Conservation (phyloP, 1,140 invertebrate genomes). For the Drosophila santomea region DNA sequence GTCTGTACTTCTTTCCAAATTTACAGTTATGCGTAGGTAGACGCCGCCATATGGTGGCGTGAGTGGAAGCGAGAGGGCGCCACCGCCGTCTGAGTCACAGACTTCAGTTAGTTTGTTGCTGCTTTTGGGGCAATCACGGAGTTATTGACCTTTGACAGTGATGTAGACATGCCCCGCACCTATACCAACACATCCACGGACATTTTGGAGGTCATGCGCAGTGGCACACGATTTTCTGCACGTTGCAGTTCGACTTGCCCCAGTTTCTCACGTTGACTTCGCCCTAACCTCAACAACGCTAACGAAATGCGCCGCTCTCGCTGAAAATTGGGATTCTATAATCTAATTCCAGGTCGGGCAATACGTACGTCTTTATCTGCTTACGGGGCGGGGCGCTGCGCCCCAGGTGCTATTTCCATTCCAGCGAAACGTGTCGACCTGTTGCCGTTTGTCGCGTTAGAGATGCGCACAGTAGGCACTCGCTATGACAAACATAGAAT, state of each 20-base stretch:
- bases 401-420: constrained; percentile 17
- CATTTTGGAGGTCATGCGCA: constrained; percentile 57
- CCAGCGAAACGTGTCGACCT: constrained; percentile 39
- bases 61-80: constrained; percentile 7
- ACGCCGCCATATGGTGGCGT: constrained; percentile 14
- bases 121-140: constrained; percentile 39
- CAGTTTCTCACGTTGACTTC: constrained; percentile 51
- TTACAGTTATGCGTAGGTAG: constrained; percentile 29
- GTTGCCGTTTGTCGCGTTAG: constrained; percentile 37
- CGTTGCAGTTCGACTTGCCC: constrained; percentile 48
- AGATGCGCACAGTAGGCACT: constrained; percentile 25
- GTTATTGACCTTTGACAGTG: constrained; percentile 75
- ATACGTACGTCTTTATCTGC: constrained; percentile 5
- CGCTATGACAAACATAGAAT: neutral
- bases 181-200: neutral
- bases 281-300: constrained; percentile 56
- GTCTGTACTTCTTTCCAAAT: constrained; percentile 42
- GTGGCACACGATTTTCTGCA: constrained; percentile 41
- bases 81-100: constrained; percentile 43
- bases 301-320: constrained; percentile 16
- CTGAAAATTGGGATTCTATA: constrained; percentile 28
- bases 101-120: constrained; percentile 11
- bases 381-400: neutral
- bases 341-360: constrained; percentile 11
- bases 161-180: constrained; percentile 19